phyloP scores from a whole-genome alignment of 1,140 invertebrate species.

The Camponotus floridanus region DNA sequence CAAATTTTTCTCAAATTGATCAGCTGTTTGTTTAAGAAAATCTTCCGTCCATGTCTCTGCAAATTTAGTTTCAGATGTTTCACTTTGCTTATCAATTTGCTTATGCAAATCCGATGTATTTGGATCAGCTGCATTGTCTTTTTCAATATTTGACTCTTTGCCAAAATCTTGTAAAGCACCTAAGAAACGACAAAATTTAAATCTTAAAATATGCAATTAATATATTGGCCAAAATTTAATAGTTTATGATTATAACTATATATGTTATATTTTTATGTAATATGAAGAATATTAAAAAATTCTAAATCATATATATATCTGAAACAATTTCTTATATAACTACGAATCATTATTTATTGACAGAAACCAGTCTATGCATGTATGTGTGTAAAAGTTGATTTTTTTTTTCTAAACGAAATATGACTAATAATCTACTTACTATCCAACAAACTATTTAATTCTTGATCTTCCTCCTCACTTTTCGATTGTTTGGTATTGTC shows the following conservation, averaged over 20 bases:
- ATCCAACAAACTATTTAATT: constrained; percentile 85
- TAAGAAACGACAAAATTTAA: constrained; percentile 69
- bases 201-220: neutral
- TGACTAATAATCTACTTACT: constrained; percentile 82
- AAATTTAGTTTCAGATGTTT: constrained; percentile 65
- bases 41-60: constrained; percentile 80
- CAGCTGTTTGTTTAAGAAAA: constrained; percentile 81
- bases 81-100: neutral
- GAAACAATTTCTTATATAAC: constrained; percentile 16
- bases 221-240: constrained; percentile 4
- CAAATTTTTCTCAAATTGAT: constrained; percentile 81
- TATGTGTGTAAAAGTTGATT: constrained; percentile 1
- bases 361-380: too few species aligned
- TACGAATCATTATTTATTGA: constrained; percentile 12
- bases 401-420: constrained; percentile 2
- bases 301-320: neutral
- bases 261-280: neutral
- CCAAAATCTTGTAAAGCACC: constrained; percentile 87
- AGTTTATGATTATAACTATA: neutral
- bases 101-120: neutral
- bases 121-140: constrained; percentile 27
- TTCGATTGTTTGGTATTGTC: constrained; percentile 15
- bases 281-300: neutral
- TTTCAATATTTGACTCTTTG: constrained; percentile 74
- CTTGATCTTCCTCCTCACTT: constrained; percentile 79